Conservation (phyloP, 2,797 vertebrate species). For the Darevskia nairensis region DNA sequence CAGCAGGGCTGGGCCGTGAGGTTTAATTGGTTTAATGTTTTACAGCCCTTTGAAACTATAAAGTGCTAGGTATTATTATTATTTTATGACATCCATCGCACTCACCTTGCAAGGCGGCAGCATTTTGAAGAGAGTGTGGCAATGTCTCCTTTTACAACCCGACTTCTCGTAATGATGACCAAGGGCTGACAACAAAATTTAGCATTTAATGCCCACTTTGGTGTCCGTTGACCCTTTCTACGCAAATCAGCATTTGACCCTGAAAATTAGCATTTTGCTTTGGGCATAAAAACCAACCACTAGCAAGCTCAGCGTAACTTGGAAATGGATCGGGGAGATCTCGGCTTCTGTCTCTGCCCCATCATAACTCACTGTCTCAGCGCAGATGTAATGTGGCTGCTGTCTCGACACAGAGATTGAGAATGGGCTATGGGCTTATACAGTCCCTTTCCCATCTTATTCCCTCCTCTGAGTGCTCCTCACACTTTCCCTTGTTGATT, state of each 20-base stretch:
- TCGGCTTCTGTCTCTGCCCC: neutral
- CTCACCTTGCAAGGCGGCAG: conserved; percentile 6
- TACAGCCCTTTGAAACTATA: conserved; percentile 20
- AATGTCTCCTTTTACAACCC: neutral
- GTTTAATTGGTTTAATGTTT: conserved; percentile 34
- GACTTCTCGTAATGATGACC: neutral
- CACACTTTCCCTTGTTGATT: neutral
- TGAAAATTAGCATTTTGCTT: neutral
- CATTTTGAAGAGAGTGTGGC: conserved; percentile 6
- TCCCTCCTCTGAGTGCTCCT: neutral
- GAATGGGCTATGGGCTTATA: neutral
- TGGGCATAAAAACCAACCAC: neutral
- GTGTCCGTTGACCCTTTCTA: neutral
- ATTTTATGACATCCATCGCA: neutral
- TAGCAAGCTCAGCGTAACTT: neutral
- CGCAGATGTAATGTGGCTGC: neutral
- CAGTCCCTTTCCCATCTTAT: neutral
- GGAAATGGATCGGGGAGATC: neutral
- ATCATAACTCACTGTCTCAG: no score
- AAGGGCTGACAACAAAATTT: conserved; percentile 13
- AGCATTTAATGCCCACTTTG: neutral
- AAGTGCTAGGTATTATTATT: conserved; percentile 32
- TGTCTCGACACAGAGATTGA: neutral
- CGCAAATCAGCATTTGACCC: conserved; percentile 6
- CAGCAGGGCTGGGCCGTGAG: neutral